A percentile compares a stretch with the other conserved stretches of the same genome.
phyloP scores from a whole-genome alignment of 2,113 vertebrate genomes.

The Seriola aureovittata region DNA sequence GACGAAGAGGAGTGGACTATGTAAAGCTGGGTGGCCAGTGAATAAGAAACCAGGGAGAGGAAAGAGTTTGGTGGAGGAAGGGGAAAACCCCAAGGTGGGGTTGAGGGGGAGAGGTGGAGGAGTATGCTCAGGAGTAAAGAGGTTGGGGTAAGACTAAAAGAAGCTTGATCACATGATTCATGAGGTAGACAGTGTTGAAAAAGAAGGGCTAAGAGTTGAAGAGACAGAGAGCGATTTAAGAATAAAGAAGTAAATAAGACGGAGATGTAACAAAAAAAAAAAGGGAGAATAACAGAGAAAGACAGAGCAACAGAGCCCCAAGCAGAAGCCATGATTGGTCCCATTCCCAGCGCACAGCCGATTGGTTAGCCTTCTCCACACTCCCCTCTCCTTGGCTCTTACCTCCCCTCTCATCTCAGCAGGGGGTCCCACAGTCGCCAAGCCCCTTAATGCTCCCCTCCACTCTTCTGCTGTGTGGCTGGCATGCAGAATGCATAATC shows the following conservation, averaged over 20 bases:
- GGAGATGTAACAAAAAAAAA: slow-evolving; percentile 77
- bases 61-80: slow-evolving; percentile 27
- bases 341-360: slow-evolving; percentile 61
- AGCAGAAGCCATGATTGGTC: slow-evolving; percentile 77
- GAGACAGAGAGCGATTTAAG: slow-evolving; percentile 80
- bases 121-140: neutral
- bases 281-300: slow-evolving; percentile 80
- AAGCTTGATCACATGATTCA: slow-evolving; percentile 79
- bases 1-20: slow-evolving; percentile 81
- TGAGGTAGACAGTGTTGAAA: slow-evolving; percentile 80
- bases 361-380: slow-evolving; percentile 84
- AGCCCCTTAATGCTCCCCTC: slow-evolving; percentile 95
- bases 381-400: slow-evolving; percentile 93
- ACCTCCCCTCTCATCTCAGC: slow-evolving; percentile 94
- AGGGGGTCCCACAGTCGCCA: slow-evolving; percentile 92
- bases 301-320: slow-evolving; percentile 69
- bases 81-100: slow-evolving; percentile 9
- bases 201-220: slow-evolving; percentile 79
- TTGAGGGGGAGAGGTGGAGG: slow-evolving; percentile 9
- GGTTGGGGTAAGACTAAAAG: slow-evolving; percentile 29
- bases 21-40: slow-evolving; percentile 56
- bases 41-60: slow-evolving; percentile 39
- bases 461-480: slow-evolving; percentile 85
- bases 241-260: slow-evolving; percentile 85
- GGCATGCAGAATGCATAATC: slow-evolving; percentile 78